phyloP scores from a whole-genome alignment of 2,888 invertebrate species.

The Eucriotettix oculatus region DNA sequence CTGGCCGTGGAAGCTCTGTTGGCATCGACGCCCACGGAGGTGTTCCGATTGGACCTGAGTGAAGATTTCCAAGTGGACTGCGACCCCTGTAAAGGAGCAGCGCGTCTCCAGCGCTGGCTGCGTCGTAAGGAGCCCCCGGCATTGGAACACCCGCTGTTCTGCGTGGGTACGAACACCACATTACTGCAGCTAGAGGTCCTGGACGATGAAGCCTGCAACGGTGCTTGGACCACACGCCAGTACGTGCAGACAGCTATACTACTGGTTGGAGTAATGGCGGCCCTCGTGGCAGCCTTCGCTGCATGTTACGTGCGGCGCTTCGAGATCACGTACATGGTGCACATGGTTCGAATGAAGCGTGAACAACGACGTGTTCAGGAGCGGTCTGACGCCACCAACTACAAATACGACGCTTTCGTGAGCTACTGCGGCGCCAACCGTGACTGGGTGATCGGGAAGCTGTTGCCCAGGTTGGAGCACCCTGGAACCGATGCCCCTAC shows the following conservation, averaged over 20 bases:
- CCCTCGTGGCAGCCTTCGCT: neutral
- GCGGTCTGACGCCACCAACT: slow-evolving; percentile 1
- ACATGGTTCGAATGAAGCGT: slow-evolving; percentile 4
- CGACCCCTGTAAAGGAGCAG: neutral
- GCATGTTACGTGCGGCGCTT: neutral
- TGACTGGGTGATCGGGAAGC: slow-evolving; percentile 14
- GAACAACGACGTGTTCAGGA: neutral
- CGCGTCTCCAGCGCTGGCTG: neutral
- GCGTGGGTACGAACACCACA: neutral
- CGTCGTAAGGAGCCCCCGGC: neutral
- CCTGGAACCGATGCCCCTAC: slow-evolving; percentile 6
- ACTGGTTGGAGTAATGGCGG: neutral
- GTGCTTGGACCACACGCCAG: neutral
- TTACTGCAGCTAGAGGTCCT: neutral
- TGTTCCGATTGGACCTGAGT: neutral
- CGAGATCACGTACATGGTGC: slow-evolving; percentile 3
- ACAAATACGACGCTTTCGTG: slow-evolving; percentile 10
- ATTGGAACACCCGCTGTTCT: neutral
- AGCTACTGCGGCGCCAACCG: slow-evolving; percentile 15
- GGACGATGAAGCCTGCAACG: neutral
- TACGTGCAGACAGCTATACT: neutral
- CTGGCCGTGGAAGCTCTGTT: neutral
- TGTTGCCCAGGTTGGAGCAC: slow-evolving; percentile 15
- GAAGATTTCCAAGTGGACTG: neutral
- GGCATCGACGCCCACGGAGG: neutral